Percentiles rank a stretch among this genome's conserved stretches.
These are phyloP conservation scores for Cyclargus thomasi DNA, from an alignment of 1,140 invertebrate species.

Conservation along the genomic window DNA sequence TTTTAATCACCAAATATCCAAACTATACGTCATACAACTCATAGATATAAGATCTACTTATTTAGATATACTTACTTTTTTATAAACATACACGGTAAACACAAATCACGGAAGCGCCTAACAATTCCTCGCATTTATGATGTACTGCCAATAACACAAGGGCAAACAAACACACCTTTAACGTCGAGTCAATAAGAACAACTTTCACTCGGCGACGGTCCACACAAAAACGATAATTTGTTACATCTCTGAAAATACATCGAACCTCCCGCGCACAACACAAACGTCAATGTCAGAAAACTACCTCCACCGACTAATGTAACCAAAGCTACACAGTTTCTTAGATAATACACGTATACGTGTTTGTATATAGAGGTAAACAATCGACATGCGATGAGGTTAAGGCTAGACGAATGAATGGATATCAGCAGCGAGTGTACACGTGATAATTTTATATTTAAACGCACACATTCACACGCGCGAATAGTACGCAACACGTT, in stretches of 20 bases:
- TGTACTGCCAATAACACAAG: slow-evolving; percentile 55
- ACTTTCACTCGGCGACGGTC: slow-evolving; percentile 50
- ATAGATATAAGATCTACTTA: too few relatives aligned
- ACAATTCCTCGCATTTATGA: slow-evolving; percentile 46
- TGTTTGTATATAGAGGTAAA: background rate
- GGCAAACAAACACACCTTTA: slow-evolving; percentile 23
- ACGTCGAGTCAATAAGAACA: slow-evolving; percentile 38
- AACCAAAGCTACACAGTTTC: background rate
- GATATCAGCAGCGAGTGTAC: slow-evolving; percentile 28
- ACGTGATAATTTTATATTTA: slow-evolving; percentile 29
- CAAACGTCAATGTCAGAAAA: slow-evolving; percentile 47
- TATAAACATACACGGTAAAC: background rate
- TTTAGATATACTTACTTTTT: background rate
- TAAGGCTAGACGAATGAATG: slow-evolving; percentile 31
- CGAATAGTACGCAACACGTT: slow-evolving; percentile 23
- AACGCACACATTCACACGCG: slow-evolving; percentile 37
- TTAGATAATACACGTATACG: background rate
- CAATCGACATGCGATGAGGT: slow-evolving; percentile 23
- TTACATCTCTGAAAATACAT: slow-evolving; percentile 34
- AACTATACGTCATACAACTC: background rate
- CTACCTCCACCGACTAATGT: background rate
- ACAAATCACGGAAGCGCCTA: slow-evolving; percentile 24
- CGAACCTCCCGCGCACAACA: slow-evolving; percentile 49
- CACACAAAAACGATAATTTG: slow-evolving; percentile 23
- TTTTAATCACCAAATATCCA: too few relatives aligned